phyloP scores from a whole-genome alignment of 2,888 invertebrate species.

The Mesorhabditis sp. region DNA sequence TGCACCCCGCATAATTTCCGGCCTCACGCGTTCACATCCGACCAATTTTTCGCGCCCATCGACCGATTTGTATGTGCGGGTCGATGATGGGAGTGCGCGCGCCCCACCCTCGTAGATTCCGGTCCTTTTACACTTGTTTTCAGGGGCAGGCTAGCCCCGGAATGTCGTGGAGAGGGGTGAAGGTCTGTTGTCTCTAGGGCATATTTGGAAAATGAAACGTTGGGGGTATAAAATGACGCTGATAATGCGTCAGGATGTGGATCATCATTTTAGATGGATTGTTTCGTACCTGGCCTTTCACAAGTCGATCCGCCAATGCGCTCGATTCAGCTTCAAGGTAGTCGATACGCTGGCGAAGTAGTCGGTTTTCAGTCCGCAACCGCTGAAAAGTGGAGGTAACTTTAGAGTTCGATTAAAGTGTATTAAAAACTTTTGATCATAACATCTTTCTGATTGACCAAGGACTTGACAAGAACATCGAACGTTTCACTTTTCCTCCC shows the following conservation, averaged over 20 bases:
- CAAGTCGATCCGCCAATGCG: constrained; percentile 82
- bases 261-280: background rate
- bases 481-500: too few species aligned
- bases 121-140: constrained; percentile 6
- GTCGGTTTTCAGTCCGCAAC: constrained; percentile 82
- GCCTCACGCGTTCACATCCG: too few species aligned
- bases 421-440: too few species aligned
- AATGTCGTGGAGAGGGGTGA: background rate
- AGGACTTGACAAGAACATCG: too few species aligned
- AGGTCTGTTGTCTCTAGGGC: too few species aligned
- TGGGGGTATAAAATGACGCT: constrained; percentile 8
- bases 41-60: too few species aligned
- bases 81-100: too few species aligned
- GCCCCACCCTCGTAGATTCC: background rate
- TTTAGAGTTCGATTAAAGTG: too few species aligned
- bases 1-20: too few species aligned
- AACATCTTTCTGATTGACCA: too few species aligned
- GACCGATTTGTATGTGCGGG: too few species aligned
- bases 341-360: constrained; percentile 89
- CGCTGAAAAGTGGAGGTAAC: constrained; percentile 58
- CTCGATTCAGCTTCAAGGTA: constrained; percentile 83
- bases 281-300: constrained; percentile 51
- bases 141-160: background rate
- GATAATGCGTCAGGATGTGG: background rate
- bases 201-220: too few species aligned